Conservation (phyloP, 2,888 invertebrate species). For the Eudemis profundana region DNA sequence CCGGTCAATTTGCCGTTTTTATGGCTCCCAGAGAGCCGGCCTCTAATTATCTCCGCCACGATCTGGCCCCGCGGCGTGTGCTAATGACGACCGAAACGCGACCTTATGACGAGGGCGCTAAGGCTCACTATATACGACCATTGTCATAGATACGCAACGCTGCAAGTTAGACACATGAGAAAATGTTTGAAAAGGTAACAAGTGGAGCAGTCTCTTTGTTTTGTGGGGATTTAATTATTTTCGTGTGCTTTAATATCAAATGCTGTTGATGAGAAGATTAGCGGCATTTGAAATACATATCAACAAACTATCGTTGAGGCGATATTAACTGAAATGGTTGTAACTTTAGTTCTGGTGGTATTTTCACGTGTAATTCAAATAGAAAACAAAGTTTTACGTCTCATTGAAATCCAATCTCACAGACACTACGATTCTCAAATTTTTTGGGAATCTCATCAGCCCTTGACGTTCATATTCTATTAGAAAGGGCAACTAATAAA, state of each 20-base stretch:
- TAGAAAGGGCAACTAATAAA: slow-evolving; percentile 82
- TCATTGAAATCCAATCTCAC: slow-evolving; percentile 72
- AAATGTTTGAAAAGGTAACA: slow-evolving; percentile 75
- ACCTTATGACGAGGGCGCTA: slow-evolving; percentile 51
- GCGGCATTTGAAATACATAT: not conserved
- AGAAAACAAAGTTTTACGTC: not conserved
- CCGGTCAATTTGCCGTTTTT: slow-evolving; percentile 86
- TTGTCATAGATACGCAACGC: slow-evolving; percentile 45
- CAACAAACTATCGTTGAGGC: not conserved
- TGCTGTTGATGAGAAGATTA: not conserved
- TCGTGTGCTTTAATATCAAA: slow-evolving; percentile 48
- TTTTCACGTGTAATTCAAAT: not conserved
- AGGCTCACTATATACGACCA: slow-evolving; percentile 51
- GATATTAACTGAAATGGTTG: too few species aligned
- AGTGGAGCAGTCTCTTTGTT: slow-evolving; percentile 82
- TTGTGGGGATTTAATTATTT: slow-evolving; percentile 72
- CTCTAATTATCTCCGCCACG: slow-evolving; percentile 84
- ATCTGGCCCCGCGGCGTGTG: slow-evolving; percentile 77
- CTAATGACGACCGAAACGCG: slow-evolving; percentile 51
- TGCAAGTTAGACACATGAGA: slow-evolving; percentile 75
- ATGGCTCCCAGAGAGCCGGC: slow-evolving; percentile 84
- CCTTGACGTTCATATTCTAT: slow-evolving; percentile 72
- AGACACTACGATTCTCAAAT: slow-evolving; percentile 66
- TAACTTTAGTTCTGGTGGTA: too few species aligned
- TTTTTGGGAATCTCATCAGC: slow-evolving; percentile 63